Evolutionary conservation across 2,888 invertebrate genomes (phyloP).

Genomic region (Leucophenga montana): DNA sequence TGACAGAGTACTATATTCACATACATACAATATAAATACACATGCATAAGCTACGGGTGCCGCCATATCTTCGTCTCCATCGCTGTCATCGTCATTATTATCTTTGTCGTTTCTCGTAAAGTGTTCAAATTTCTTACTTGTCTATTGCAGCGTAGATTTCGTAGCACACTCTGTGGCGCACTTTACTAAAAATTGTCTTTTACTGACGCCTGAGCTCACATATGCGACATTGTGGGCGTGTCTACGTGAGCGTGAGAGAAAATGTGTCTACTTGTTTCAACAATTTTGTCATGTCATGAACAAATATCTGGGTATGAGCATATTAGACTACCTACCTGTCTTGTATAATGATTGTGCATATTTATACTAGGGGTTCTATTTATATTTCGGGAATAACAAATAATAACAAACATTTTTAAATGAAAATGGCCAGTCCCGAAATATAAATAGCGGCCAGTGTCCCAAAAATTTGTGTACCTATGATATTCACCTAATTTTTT

Average conservation of each 20-base stretch:
- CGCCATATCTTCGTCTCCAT: neutral
- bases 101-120: conserved; percentile 42
- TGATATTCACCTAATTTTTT: too few species aligned
- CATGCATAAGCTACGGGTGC: too few species aligned
- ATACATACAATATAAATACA: too few species aligned
- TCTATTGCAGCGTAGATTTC: conserved; percentile 50
- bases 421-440: too few species aligned
- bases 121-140: conserved; percentile 66
- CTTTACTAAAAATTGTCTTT: neutral
- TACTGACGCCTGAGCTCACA: conserved; percentile 14
- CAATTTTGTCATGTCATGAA: neutral
- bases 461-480: too few species aligned
- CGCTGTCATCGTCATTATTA: neutral
- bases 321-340: neutral
- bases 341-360: neutral
- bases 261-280: neutral
- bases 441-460: too few species aligned
- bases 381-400: too few species aligned
- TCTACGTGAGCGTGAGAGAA: conserved; percentile 5
- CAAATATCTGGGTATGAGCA: neutral
- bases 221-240: conserved; percentile 25
- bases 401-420: too few species aligned
- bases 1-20: conserved; percentile 2
- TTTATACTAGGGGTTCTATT: too few species aligned
- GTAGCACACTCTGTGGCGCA: conserved; percentile 2